Evolutionary conservation across 2,113 vertebrate genomes (phyloP).

Genomic region (Raja brachyura): DNA sequence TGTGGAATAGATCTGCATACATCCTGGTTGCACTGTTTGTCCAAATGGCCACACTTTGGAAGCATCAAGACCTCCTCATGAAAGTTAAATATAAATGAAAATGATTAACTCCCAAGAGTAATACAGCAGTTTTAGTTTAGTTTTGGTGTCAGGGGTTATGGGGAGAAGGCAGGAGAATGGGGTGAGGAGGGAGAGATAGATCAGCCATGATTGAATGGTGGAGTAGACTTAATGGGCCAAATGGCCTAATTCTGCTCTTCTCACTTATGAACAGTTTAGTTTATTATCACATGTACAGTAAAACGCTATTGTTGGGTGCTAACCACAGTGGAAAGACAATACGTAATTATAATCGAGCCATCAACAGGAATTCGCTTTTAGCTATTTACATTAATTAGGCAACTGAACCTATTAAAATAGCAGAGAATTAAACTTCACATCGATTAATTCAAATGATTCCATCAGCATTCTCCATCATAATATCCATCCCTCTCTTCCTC

Average conservation of each 20-base stretch:
- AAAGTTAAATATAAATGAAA: background rate
- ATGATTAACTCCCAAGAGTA: background rate
- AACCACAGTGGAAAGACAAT: too few species aligned
- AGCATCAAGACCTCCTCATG: background rate
- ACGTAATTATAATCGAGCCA: too few species aligned
- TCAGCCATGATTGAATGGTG: too few species aligned
- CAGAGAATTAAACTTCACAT: background rate
- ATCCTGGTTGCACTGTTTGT: background rate
- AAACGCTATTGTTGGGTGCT: too few species aligned
- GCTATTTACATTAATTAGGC: background rate
- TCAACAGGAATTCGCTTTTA: background rate
- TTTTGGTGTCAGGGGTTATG: too few species aligned
- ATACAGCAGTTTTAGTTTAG: background rate
- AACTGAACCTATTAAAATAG: background rate
- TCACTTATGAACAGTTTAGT: too few species aligned
- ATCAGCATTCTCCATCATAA: background rate
- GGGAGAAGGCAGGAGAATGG: too few species aligned
- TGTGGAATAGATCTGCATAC: background rate
- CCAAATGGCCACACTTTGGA: background rate
- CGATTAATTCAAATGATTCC: background rate
- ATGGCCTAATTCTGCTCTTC: too few species aligned
- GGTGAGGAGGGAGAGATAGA: too few species aligned
- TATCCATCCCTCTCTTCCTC: background rate
- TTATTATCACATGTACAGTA: too few species aligned
- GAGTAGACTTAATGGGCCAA: too few species aligned